A percentile compares a stretch with the other conserved stretches of the same genome.
These are phyloP conservation scores for Orius insidiosus DNA, from an alignment of 1,140 invertebrate species.

Conservation along the genomic window DNA sequence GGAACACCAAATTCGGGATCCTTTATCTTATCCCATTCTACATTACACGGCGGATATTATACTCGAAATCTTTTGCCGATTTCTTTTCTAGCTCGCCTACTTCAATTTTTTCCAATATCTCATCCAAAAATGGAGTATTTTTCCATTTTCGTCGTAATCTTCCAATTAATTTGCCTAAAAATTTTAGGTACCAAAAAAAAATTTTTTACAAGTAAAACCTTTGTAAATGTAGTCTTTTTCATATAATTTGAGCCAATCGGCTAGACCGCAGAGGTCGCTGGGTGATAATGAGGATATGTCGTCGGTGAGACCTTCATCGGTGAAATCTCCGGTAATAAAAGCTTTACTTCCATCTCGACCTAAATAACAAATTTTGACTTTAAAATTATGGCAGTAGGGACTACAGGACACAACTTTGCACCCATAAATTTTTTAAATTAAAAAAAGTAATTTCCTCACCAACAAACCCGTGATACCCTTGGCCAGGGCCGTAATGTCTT, in stretches of 20 bases:
- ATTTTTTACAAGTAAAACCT: conserved; percentile 28
- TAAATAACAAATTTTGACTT: conserved; percentile 25
- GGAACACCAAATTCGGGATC: conserved; percentile 79
- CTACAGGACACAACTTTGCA: no score
- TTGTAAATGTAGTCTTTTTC: conserved; percentile 54
- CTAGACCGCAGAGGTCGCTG: conserved; percentile 47
- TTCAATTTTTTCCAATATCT: conserved; percentile 42
- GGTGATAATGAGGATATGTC: conserved; percentile 51
- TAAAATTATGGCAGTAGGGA: no score
- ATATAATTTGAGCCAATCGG: conserved; percentile 73
- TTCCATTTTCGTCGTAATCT: conserved; percentile 62
- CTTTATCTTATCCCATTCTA: conserved; percentile 62
- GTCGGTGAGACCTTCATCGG: conserved; percentile 52
- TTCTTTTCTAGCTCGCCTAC: conserved; percentile 39
- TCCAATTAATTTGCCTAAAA: conserved; percentile 56
- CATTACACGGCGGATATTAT: conserved; percentile 82
- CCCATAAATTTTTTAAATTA: no score
- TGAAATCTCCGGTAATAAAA: conserved; percentile 83
- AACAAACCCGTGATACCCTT: conserved; percentile 48
- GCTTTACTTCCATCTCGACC: conserved; percentile 75
- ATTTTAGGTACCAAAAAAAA: conserved; percentile 4
- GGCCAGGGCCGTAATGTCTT: conserved; percentile 59
- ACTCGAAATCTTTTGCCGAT: conserved; percentile 36
- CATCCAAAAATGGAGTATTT: conserved; percentile 45
- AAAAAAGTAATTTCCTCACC: conserved; percentile 28